These are phyloP conservation scores for Taenioides sp. DNA, from an alignment of 2,797 vertebrate species.

Conservation along the genomic window DNA sequence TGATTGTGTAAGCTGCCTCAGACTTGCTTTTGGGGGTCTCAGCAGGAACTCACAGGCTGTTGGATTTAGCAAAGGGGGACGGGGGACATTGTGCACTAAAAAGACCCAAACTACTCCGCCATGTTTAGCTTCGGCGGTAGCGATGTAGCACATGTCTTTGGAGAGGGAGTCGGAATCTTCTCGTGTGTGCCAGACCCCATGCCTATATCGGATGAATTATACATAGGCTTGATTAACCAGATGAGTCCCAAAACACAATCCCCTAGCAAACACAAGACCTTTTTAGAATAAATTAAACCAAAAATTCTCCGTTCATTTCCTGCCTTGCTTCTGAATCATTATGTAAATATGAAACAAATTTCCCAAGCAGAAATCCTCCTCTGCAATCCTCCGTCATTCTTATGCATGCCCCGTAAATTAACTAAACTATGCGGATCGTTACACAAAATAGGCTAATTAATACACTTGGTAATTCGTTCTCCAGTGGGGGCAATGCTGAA, in stretches of 20 bases:
- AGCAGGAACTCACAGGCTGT: slow-evolving; percentile 39
- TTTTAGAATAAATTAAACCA: slow-evolving; percentile 70
- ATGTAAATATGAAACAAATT: slow-evolving; percentile 78
- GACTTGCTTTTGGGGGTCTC: slow-evolving; percentile 42
- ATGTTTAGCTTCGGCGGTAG: slow-evolving; percentile 41
- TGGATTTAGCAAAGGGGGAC: background rate
- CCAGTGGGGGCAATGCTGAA: slow-evolving; percentile 49
- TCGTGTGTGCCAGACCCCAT: slow-evolving; percentile 58
- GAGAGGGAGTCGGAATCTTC: slow-evolving; percentile 55
- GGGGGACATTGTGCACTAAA: slow-evolving; percentile 24
- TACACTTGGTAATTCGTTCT: slow-evolving; percentile 75
- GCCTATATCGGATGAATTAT: slow-evolving; percentile 67
- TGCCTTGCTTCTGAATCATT: slow-evolving; percentile 69
- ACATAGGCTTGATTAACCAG: slow-evolving; percentile 73
- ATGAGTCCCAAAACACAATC: slow-evolving; percentile 66
- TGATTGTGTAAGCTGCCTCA: slow-evolving; percentile 65
- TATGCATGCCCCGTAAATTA: slow-evolving; percentile 71
- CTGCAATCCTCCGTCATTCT: slow-evolving; percentile 67
- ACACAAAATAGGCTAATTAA: slow-evolving; percentile 80
- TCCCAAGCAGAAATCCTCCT: slow-evolving; percentile 72
- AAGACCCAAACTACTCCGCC: slow-evolving; percentile 29
- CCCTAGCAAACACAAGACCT: slow-evolving; percentile 65
- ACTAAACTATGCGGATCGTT: slow-evolving; percentile 75
- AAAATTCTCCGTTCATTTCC: slow-evolving; percentile 52
- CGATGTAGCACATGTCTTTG: slow-evolving; percentile 48